Percentiles rank a stretch among this genome's conserved stretches.
These are phyloP conservation scores for Pardalotus punctatus DNA, from an alignment of 2,113 vertebrate genomes.

Conservation along the genomic window DNA sequence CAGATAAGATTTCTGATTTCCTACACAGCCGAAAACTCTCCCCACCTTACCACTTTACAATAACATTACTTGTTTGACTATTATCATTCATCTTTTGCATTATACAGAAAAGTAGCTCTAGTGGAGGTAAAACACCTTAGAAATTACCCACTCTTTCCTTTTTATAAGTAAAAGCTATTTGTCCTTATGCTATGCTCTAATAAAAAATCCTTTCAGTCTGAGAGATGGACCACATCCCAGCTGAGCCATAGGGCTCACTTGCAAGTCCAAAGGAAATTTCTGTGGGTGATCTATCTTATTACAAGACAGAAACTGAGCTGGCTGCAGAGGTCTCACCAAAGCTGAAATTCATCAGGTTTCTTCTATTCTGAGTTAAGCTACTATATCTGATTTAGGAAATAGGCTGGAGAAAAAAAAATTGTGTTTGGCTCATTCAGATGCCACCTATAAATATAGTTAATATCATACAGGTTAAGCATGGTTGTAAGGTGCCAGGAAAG, in stretches of 20 bases:
- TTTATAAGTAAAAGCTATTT: neutral
- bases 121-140: neutral
- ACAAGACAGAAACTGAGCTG: neutral
- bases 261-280: neutral
- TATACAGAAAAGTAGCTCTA: neutral
- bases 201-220: neutral
- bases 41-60: neutral
- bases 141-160: neutral
- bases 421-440: neutral
- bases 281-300: neutral
- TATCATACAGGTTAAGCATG: slow-evolving; percentile 33
- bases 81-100: neutral
- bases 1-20: neutral
- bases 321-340: neutral
- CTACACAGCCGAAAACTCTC: neutral
- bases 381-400: slow-evolving; percentile 24
- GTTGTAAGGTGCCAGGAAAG: slow-evolving; percentile 12
- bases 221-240: neutral
- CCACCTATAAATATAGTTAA: slow-evolving; percentile 23
- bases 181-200: neutral
- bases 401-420: neutral
- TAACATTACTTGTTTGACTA: neutral
- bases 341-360: neutral
- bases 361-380: neutral
- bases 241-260: neutral